Evolutionary conservation across 2,888 invertebrate species (phyloP).

Genomic region (Tachina fera): DNA sequence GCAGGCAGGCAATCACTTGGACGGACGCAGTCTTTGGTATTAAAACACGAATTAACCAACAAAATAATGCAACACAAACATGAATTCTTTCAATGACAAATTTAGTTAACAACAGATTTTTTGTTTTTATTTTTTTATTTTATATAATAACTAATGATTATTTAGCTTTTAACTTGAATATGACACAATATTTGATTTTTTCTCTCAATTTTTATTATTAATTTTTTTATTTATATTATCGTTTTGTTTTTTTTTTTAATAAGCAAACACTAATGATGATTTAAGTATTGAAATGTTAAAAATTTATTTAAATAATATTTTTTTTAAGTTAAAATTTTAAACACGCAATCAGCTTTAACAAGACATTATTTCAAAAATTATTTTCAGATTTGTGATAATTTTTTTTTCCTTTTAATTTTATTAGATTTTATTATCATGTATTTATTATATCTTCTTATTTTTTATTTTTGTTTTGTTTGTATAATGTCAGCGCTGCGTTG

Average conservation of each 20-base stretch:
- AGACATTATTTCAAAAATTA: constrained; percentile 42
- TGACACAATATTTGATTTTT: constrained; percentile 48
- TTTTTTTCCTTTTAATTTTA: not conserved
- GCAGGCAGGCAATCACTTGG: too few relatives aligned
- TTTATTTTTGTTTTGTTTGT: constrained; percentile 7
- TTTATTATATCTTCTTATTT: not conserved
- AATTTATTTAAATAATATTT: constrained; percentile 12
- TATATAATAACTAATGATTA: not conserved
- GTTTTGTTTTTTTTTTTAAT: too few relatives aligned
- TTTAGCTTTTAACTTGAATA: not conserved
- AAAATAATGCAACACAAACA: constrained; percentile 7
- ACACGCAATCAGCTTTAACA: constrained; percentile 54
- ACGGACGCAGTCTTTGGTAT: not conserved
- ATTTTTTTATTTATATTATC: too few relatives aligned
- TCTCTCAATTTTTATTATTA: not conserved
- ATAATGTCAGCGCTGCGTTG: constrained; percentile 28
- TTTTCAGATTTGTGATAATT: not conserved
- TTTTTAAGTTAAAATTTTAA: constrained; percentile 45
- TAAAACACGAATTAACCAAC: constrained; percentile 34
- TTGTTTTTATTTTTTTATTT: not conserved
- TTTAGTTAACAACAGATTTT: constrained; percentile 26
- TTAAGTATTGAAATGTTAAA: constrained; percentile 16
- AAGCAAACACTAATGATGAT: constrained; percentile 21
- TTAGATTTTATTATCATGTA: constrained; percentile 16
- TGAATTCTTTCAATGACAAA: constrained; percentile 20